phyloP scores from a whole-genome alignment of 2,113 vertebrate species.

The Gopherus flavomarginatus region DNA sequence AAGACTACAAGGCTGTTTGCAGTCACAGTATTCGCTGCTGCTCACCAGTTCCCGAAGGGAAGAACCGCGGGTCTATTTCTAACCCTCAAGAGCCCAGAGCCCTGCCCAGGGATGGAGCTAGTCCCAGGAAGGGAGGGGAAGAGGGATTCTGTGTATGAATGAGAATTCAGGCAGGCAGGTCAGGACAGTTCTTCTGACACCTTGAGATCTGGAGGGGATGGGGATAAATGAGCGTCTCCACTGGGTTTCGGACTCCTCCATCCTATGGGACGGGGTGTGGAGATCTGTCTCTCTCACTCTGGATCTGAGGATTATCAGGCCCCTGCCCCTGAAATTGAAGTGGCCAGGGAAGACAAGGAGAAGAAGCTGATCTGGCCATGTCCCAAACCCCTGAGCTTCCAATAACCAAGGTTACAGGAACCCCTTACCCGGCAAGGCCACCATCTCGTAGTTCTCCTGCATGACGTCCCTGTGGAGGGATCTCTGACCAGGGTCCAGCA shows the following conservation, averaged over 20 bases:
- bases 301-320: not conserved
- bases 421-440: not conserved
- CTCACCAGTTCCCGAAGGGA: not conserved
- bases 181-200: too few relatives aligned
- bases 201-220: too few relatives aligned
- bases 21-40: not conserved
- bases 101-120: not conserved
- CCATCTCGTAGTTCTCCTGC: not conserved
- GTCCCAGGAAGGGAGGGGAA: not conserved
- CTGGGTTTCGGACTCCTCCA: not conserved
- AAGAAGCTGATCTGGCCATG: not conserved
- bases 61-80: not conserved
- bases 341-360: not conserved
- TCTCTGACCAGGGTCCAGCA: not conserved
- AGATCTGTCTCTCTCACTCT: not conserved
- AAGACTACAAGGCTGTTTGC: too few relatives aligned
- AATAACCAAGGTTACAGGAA: not conserved
- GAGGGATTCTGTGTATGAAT: not conserved
- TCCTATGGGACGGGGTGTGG: not conserved
- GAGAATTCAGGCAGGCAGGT: not conserved
- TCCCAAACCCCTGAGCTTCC: not conserved
- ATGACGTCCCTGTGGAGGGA: too few relatives aligned
- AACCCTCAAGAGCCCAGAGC: not conserved
- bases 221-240: not conserved
- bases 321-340: not conserved